phyloP scores from a whole-genome alignment of 1,140 invertebrate genomes.

The Cheumatopsyche charites region DNA sequence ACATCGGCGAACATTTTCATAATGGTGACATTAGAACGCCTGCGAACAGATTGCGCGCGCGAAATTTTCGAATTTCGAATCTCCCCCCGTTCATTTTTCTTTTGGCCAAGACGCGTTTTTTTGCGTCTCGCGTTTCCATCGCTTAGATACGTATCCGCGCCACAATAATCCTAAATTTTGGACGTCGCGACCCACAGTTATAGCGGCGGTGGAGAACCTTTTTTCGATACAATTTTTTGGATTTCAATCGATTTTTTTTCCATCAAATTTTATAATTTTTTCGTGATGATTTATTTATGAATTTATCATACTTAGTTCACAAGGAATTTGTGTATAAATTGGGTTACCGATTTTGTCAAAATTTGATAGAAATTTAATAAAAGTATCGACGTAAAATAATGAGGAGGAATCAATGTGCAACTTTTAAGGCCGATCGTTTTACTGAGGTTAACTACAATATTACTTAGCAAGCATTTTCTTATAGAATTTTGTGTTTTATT shows the following conservation, averaged over 20 bases:
- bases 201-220: not conserved
- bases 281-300: no score
- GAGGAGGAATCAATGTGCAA: no score
- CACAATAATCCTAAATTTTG: conserved; percentile 47
- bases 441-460: no score
- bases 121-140: conserved; percentile 1
- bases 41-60: conserved; percentile 30
- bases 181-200: conserved; percentile 29
- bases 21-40: conserved; percentile 46
- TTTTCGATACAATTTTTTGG: not conserved
- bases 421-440: no score
- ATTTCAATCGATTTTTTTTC: not conserved
- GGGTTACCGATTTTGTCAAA: no score
- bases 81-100: not conserved
- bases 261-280: not conserved
- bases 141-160: conserved; percentile 13
- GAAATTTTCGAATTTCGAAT: not conserved
- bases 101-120: not conserved
- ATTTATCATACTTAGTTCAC: no score
- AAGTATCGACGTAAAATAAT: no score
- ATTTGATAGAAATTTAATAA: no score
- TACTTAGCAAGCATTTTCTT: no score
- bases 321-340: no score
- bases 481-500: no score
- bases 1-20: conserved; percentile 47